Evolutionary conservation across 2,888 invertebrate species (phyloP).

Genomic region (Drosophila fungiperda): DNA sequence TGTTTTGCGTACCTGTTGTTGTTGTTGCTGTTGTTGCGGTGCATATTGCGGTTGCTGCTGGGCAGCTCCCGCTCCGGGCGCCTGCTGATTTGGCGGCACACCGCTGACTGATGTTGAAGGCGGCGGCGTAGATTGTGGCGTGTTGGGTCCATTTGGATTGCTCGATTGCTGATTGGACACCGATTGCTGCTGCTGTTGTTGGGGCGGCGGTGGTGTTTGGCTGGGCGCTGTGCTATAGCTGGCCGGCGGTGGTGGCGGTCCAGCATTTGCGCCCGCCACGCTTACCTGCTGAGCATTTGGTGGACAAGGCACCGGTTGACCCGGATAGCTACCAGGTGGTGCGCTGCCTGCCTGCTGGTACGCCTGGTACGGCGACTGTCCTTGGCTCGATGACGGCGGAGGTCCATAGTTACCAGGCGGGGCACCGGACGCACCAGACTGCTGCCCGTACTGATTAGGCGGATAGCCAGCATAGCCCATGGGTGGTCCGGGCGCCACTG

Average conservation of each 20-base stretch:
- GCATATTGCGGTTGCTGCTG: constrained; percentile 64
- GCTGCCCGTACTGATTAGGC: constrained; percentile 69
- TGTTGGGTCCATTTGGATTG: constrained; percentile 79
- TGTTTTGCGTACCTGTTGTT: constrained; percentile 44
- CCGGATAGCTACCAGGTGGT: constrained; percentile 77
- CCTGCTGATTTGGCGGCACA: constrained; percentile 63
- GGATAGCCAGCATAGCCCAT: constrained; percentile 77
- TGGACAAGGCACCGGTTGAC: constrained; percentile 70
- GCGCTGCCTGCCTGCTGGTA: constrained; percentile 82
- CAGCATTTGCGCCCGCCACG: constrained; percentile 68
- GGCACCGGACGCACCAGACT: constrained; percentile 55
- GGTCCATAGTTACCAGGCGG: constrained; percentile 86
- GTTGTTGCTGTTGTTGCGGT: constrained; percentile 47
- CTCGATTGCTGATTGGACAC: constrained; percentile 82
- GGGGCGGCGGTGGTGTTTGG: constrained; percentile 82
- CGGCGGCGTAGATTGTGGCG: constrained; percentile 79
- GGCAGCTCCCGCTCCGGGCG: constrained; percentile 48
- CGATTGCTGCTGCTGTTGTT: constrained; percentile 73
- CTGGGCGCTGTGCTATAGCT: constrained; percentile 86
- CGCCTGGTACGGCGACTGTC: constrained; percentile 85
- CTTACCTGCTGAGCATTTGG: constrained; percentile 73
- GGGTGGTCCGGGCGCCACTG: constrained; percentile 67
- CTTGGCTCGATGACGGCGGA: constrained; percentile 74
- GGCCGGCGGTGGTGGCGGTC: constrained; percentile 78
- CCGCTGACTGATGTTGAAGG: constrained; percentile 53